Base-by-base conservation (phyloP, 1,140 invertebrate genomes). In the Leguminivora glycinivorella region DNA sequence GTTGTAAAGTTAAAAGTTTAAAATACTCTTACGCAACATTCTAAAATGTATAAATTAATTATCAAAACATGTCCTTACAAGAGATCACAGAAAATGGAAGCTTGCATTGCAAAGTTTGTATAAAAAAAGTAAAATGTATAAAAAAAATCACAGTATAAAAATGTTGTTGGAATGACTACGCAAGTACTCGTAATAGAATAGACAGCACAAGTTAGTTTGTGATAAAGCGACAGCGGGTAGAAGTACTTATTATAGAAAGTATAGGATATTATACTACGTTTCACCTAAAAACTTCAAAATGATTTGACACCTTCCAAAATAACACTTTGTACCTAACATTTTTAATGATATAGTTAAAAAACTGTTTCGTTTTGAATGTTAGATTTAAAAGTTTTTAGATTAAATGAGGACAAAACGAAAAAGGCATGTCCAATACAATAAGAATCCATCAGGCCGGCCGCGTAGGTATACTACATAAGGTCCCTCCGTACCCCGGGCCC, bases 71-170 rank as follows among this genome's bases (percentile, higher is more conserved):
- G 29, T 63, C 17, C 56, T 63, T 70, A 73, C 63, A 26, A 75
- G 69, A 82, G 80, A 82, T 82, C 80, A 82, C 80, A 82, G 80
- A 75, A 75, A 72, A 78, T 77, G 75, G 78, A 82, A 80, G 78
- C 69, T 76, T 82, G 74, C 66, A 75, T 75, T 74, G 77, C 70
- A 72, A 77, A 34, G 26, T 31, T 58, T 63, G 25, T 63, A 63
- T 29, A 52, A 73, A 63, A 56, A 77, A 69, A 69, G 77, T 73
- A 74, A 73, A 72, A 72, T 60, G 67, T 73, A 71, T 69, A 73
- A 74, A 73, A 74, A 75, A 72, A 70, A 81, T 78, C 79, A 81
- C 79, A 81, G 76, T 67, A 67, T 34, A 63, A 63, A 63, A 63
- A 63, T 10, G 56, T 60, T 29, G 17, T 63, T 63, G 58, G 58